Conservation (phyloP, 1,140 invertebrate genomes). For the Drosophila asahinai region DNA sequence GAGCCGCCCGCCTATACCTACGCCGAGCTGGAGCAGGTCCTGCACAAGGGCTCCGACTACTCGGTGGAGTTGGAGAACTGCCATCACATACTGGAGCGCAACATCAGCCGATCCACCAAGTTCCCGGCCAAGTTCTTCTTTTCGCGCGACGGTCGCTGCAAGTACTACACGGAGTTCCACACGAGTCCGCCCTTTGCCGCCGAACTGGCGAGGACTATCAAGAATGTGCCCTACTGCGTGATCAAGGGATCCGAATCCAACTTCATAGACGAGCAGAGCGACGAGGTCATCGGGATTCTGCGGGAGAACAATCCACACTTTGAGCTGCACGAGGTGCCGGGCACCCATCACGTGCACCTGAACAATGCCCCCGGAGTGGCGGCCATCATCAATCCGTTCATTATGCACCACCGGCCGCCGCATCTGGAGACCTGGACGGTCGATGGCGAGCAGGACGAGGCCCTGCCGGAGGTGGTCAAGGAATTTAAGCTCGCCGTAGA, state of each 20-base stretch:
- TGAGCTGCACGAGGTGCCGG: constrained; percentile 88
- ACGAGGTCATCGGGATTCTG: constrained; percentile 86
- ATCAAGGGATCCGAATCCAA: constrained; percentile 77
- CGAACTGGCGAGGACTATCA: constrained; percentile 69
- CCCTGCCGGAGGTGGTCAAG: constrained; percentile 46
- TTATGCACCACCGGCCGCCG: constrained; percentile 82
- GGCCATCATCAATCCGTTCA: constrained; percentile 87
- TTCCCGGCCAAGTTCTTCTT: constrained; percentile 88
- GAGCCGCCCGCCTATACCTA: constrained; percentile 87
- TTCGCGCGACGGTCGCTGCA: constrained; percentile 87
- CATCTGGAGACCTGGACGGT: constrained; percentile 70
- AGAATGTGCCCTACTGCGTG: constrained; percentile 76
- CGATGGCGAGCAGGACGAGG: constrained; percentile 3
- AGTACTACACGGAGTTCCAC: constrained; percentile 78
- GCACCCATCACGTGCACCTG: constrained; percentile 90
- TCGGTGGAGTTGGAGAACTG: constrained; percentile 86
- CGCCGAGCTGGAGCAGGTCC: constrained; percentile 86
- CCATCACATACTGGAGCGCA: constrained; percentile 87
- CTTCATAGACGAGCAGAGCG: constrained; percentile 65
- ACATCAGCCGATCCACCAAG: constrained; percentile 86
- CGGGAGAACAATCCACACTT: constrained; percentile 87
- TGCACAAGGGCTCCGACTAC: constrained; percentile 85
- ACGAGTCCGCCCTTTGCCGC: constrained; percentile 67
- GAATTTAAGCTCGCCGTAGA: constrained; percentile 68
- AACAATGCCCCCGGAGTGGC: constrained; percentile 88